Evolutionary conservation across 2,113 vertebrate genomes (phyloP).

Genomic region (Sialia sialis): DNA sequence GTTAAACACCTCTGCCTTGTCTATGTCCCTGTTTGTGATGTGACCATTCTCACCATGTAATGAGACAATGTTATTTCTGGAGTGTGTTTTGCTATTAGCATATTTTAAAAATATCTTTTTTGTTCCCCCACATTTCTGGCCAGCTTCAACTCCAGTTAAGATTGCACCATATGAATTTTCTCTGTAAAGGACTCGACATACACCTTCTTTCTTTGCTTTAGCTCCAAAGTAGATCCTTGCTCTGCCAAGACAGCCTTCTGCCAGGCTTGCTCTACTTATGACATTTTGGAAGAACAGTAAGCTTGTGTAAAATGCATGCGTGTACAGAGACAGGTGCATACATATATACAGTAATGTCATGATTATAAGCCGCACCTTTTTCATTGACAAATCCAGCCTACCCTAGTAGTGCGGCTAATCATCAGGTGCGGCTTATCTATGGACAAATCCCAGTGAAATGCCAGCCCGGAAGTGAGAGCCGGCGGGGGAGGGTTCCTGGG

Average conservation of each 20-base stretch:
- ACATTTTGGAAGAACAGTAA: not conserved
- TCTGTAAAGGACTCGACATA: not conserved
- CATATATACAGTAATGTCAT: too few relatives aligned
- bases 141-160: not conserved
- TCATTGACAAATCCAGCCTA: too few relatives aligned
- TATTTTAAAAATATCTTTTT: not conserved
- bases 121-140: not conserved
- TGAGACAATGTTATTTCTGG: not conserved
- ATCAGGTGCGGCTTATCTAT: too few relatives aligned
- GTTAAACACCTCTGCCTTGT: not conserved
- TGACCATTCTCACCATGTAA: not conserved
- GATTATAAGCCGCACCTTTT: too few relatives aligned
- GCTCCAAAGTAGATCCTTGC: not conserved
- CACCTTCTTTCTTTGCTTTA: not conserved
- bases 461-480: too few relatives aligned
- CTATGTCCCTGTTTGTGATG: not conserved
- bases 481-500: too few relatives aligned
- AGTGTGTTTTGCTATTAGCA: not conserved
- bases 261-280: not conserved
- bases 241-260: not conserved
- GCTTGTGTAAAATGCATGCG: not conserved
- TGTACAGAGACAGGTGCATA: not conserved
- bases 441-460: too few relatives aligned
- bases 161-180: not conserved
- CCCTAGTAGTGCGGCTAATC: too few relatives aligned